Conservation (phyloP, 2,888 invertebrate genomes). For the Dioctria linearis region DNA sequence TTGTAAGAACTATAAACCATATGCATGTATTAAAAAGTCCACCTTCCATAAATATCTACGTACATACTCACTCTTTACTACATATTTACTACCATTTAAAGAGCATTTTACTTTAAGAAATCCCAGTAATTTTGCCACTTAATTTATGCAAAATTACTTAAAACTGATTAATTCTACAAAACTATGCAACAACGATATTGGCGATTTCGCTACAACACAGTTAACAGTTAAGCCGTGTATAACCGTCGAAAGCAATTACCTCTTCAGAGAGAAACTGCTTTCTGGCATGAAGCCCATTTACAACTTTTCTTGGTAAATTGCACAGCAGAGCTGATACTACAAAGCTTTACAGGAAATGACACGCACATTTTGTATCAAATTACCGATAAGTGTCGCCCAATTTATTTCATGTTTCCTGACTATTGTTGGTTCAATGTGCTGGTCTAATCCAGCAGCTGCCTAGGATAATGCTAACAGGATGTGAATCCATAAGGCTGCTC, state of each 20-base stretch:
- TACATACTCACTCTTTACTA: too few species aligned
- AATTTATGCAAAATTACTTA: not conserved
- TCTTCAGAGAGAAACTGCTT: not conserved
- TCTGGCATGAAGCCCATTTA: constrained; percentile 19
- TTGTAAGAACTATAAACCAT: too few species aligned
- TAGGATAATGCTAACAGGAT: constrained; percentile 17
- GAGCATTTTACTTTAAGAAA: too few species aligned
- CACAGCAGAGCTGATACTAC: not conserved
- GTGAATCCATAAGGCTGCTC: not conserved
- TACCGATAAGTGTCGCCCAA: constrained; percentile 47
- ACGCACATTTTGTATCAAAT: constrained; percentile 39
- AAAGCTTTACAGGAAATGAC: constrained; percentile 19
- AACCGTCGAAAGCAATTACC: not conserved
- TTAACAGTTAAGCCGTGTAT: not conserved
- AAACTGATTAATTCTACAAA: constrained; percentile 2
- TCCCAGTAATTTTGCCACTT: not conserved
- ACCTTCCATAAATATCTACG: too few species aligned
- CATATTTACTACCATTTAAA: too few species aligned
- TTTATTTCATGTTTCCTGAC: constrained; percentile 41
- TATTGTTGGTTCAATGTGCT: not conserved
- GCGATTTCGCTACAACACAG: not conserved
- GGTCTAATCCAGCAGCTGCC: not conserved
- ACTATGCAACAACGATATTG: not conserved
- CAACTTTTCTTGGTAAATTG: constrained; percentile 25
- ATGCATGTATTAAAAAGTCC: too few species aligned